Evolutionary conservation across 2,797 vertebrate genomes (phyloP), one percentile per base, ranked within the genome.

Genomic region (Malacoraja senta): DNA sequence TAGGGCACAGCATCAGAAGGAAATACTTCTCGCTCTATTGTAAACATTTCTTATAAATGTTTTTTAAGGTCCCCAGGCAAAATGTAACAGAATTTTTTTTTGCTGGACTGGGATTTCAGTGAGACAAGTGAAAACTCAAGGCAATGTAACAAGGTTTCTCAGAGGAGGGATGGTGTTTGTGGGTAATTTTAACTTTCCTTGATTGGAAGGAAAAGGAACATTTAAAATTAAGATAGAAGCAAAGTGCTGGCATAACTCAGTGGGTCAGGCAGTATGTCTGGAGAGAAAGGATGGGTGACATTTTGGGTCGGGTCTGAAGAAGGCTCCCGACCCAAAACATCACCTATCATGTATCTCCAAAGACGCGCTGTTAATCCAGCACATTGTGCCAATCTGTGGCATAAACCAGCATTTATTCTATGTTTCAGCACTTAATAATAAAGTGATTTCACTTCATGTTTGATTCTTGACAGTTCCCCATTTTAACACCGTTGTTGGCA

Each of bases 1-100:
- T 68, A 88, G 63, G 38, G 35, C 29, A 68, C 84, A 68, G 21
- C n/a, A 32, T 88, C 84, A 88, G n/a, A 35, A 35, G 63, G 61
- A 88, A 68, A 63, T n/a, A 35, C n/a, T 88, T 88, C n/a, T 88
- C n/a, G 61, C 61, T 35, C 65, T 68, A 68, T 88, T 68, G 61
- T 35, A 17, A 32, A 65, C 15, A 35, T 35, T 68, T 68, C 63
- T 35, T 35, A 35, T 0, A 35, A 24, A 63, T 8, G 4, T 35
- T 53, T 88, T 68, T 32, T 19, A 35, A 68, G 1, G 83, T 61
- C 83, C 29, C 44, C 29, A 63, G 58, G 83, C 6, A 1, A 63
- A 29, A 13, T 35, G 19, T 68, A 68, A 88, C 32, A 9, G n/a
- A 65, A 9, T 26, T 83, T 63, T 63, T 68, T 12, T 63, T n/a